phyloP scores from a whole-genome alignment of 1,140 invertebrate species.

The Drosophila takahashii region DNA sequence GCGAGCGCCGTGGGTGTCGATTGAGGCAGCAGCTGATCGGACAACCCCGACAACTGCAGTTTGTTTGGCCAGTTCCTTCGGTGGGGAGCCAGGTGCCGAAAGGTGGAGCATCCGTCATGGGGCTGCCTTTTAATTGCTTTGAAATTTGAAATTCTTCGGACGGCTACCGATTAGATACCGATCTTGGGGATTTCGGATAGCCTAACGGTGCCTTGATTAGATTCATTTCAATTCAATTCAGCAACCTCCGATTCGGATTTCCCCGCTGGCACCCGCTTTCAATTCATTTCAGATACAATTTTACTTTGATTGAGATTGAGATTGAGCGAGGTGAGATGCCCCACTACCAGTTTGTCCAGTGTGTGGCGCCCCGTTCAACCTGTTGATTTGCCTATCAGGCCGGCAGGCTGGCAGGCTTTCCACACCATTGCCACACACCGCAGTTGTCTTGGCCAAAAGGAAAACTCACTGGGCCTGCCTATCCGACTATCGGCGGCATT shows the following conservation, averaged over 20 bases:
- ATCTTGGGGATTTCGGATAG: slow-evolving; percentile 42
- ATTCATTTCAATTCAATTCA: slow-evolving; percentile 67
- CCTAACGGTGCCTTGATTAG: slow-evolving; percentile 71
- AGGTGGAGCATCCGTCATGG: slow-evolving; percentile 57
- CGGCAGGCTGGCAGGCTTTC: slow-evolving; percentile 45
- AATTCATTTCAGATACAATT: slow-evolving; percentile 61
- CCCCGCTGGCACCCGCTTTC: slow-evolving; percentile 39
- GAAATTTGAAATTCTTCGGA: slow-evolving; percentile 69
- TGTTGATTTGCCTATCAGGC: slow-evolving; percentile 73
- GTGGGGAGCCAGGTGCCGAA: slow-evolving; percentile 50
- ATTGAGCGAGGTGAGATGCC: slow-evolving; percentile 37
- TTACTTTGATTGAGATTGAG: slow-evolving; percentile 69
- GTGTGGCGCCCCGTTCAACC: slow-evolving; percentile 63
- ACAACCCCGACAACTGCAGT: slow-evolving; percentile 16
- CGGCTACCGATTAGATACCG: slow-evolving; percentile 56
- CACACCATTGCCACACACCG: slow-evolving; percentile 64
- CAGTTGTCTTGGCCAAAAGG: slow-evolving; percentile 48
- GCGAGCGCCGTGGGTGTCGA: slow-evolving; percentile 48
- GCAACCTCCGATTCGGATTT: slow-evolving; percentile 8
- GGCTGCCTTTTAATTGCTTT: slow-evolving; percentile 67
- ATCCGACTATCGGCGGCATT: slow-evolving; percentile 66
- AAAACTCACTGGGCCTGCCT: slow-evolving; percentile 58
- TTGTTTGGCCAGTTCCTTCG: slow-evolving; percentile 10
- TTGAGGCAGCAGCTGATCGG: slow-evolving; percentile 25
- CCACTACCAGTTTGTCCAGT: slow-evolving; percentile 64